Conservation (phyloP, 2,113 vertebrate species). For the Ptilonorhynchus violaceus region DNA sequence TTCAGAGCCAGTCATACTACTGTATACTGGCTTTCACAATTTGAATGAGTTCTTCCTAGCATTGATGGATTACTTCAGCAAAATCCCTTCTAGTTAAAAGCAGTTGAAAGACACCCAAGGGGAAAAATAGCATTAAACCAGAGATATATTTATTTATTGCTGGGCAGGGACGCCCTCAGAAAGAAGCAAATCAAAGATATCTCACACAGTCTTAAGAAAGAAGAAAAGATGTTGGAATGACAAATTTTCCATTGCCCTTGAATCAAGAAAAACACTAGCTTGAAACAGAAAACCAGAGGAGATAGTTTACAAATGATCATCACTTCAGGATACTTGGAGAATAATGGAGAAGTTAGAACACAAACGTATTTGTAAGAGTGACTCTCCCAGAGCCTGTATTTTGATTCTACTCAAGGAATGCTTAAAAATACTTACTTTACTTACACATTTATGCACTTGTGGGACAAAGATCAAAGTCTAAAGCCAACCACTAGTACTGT, state of each 20-base stretch:
- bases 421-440: background rate
- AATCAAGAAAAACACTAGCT: background rate
- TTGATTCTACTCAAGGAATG: background rate
- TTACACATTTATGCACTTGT: background rate
- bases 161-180: background rate
- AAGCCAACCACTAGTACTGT: background rate
- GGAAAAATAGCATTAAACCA: background rate
- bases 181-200: constrained; percentile 17
- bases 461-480: background rate
- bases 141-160: background rate
- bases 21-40: background rate
- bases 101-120: constrained; percentile 20
- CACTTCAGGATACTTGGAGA: background rate
- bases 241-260: background rate
- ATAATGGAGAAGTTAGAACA: background rate
- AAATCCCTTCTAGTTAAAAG: constrained; percentile 15
- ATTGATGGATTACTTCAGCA: background rate
- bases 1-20: background rate
- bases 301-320: background rate
- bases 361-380: background rate
- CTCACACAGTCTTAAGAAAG: background rate
- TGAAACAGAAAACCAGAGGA: background rate
- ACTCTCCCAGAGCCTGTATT: background rate
- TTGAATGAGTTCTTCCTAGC: background rate
- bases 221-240: background rate